Evolutionary conservation across 2,888 invertebrate genomes (phyloP), one percentile per base, ranked within the genome.

Genomic region (Hyppa rectilinea): DNA sequence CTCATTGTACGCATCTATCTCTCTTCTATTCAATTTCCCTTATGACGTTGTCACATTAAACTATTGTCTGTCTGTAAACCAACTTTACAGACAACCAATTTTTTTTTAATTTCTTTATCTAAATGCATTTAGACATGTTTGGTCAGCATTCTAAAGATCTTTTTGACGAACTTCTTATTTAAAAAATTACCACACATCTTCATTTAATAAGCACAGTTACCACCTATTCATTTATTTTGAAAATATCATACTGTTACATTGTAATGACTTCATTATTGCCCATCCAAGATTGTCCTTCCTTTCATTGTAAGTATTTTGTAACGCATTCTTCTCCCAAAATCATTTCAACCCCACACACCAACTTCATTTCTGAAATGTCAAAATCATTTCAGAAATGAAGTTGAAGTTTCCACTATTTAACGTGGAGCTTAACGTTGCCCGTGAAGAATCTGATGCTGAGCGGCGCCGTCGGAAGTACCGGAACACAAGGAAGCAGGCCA

Each of bases 391-490:
- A 96, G 96, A 94, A 94, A 97, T 98, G 97, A 98, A 97, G 96
- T 96, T 98, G 95, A 97, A 97, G 96, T 98, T 98, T 97, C 98
- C 98, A 87, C 94, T 97, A 94, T 97, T 98, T 97, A 98, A 98
- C 96, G 96, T 97, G 92, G 97, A 97, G 96, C 96, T 98, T 97
- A 97, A 97, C 97, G 97, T 98, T 96, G 96, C 97, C 96, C 97
- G 97, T 96, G 98, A 98, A 96, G 98, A 98, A 86, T 92, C 96
- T 65, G 97, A 97, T 87, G 94, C 96, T 14, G 96, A 96, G 75
- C 96, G 96, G 52, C 93, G 97, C 12, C 88, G 97, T 65, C 93
- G 96, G 76, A 96, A 95, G 88, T 92, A 90, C 90, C 93, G 93
- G 12, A 93, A 92, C 86, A 89, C 90, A 0, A 88, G 93, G 64